A percentile compares a stretch with the other conserved stretches of the same genome.
Conservation (phyloP, 2,888 invertebrate genomes). For the Amphimallon solstitiale region DNA sequence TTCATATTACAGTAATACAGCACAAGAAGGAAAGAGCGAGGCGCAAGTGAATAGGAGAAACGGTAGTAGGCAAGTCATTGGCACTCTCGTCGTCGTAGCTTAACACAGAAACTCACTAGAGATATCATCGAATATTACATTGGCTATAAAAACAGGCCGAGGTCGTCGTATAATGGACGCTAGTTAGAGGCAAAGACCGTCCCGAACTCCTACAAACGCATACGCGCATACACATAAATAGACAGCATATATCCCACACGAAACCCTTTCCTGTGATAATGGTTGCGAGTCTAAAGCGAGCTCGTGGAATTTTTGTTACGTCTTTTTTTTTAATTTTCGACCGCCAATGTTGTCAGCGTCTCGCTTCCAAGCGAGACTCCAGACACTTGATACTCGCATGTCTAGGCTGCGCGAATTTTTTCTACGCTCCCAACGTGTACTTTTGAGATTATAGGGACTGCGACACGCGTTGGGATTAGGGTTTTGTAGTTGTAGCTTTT, state of each 20-base stretch:
- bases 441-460: constrained; percentile 29
- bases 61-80: constrained; percentile 39
- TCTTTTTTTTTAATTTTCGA: constrained; percentile 10
- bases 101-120: constrained; percentile 30
- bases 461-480: constrained; percentile 34
- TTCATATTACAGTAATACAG: not conserved
- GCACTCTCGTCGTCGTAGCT: constrained; percentile 35
- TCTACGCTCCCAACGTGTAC: constrained; percentile 28
- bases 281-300: not conserved
- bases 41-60: constrained; percentile 5
- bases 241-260: constrained; percentile 12
- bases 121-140: constrained; percentile 43
- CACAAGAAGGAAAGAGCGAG: not conserved
- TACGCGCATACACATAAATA: constrained; percentile 12
- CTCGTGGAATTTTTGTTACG: constrained; percentile 20
- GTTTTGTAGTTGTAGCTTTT: constrained; percentile 24
- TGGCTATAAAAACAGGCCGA: constrained; percentile 44
- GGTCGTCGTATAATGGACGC: constrained; percentile 43
- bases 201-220: constrained; percentile 9
- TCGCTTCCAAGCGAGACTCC: not conserved
- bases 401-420: constrained; percentile 2
- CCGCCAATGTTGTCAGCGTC: constrained; percentile 22
- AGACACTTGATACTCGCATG: not conserved
- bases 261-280: constrained; percentile 33
- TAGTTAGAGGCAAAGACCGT: constrained; percentile 40